Base-by-base conservation (phyloP, 2,113 vertebrate genomes). In the Dascyllus trimaculatus region DNA sequence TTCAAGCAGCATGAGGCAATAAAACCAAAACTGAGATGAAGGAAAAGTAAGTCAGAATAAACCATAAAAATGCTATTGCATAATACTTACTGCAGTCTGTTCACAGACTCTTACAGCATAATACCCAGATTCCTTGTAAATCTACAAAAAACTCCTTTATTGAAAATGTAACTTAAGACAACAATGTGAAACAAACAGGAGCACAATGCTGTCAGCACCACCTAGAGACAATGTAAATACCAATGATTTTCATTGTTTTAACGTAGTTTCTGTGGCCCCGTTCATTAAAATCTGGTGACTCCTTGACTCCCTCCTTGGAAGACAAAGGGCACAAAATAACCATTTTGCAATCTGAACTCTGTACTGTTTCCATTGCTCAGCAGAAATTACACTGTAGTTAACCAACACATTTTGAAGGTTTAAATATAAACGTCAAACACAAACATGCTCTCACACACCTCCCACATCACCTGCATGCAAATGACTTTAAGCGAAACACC, bases 231-330 rank as follows among this genome's bases (percentile, higher is more conserved):
- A 32, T 32, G 32, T 43, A 43, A 9, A 13, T 43, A 43, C 4
- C 14, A 13, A 43, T 43, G 40, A 13, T 43, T 43, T 14, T 43
- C 40, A 21, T 57, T 69, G 19, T 19, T 45, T 54, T 69, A 45
- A 14, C 54, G 43, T 26, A 4, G 24, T 69, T 29, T 57, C 35
- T 45, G 66, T 57, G 17, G 22, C 66, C 35, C 15, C 40, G 51
- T 69, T 56, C 24, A 25, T 17, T 56, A 26, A 69, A 69, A 57
- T 46, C 22, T 56, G 22, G 40, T 43, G 40, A 15, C 38, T 40
- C 52, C 24, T 4, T 57, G 19, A 29, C n/a, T 21, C 19, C 40
- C 2, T 1, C 3, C 26, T 32, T 58, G 35, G 32, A 68, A 35
- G 11, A 51, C 52, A 57, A 29, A 15, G 38, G 52, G 22, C 18